Base-by-base conservation (phyloP, 2,888 invertebrate species). In the Chrysomela aeneicollis region DNA sequence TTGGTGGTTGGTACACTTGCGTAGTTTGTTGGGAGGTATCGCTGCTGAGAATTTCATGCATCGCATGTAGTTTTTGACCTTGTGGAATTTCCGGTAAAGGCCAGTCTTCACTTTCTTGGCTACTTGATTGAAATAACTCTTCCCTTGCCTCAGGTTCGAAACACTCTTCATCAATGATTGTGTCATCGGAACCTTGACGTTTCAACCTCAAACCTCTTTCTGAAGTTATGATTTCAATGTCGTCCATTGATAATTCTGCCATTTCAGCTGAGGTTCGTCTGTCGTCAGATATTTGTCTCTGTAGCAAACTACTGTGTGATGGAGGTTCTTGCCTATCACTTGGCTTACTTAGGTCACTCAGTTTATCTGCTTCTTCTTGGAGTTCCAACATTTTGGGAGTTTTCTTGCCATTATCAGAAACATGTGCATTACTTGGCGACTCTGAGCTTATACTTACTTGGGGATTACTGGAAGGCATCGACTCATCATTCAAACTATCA, bases 391-490 rank as follows among this genome's bases (percentile, higher is more conserved):
- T 78, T 2, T 77, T 79, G 5, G 78, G 75, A 3, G 77, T 77
- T 70, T 81, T 82, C 68, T 82, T 83, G 15, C 81, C 80, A 17
- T 77, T 76, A 61, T 80, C 82, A 0, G 81, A 90, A n/a, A 88
- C 88, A 46, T 89, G 85, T 9, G 90, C 90, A 73, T 90, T 88
- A 75, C 90, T 91, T 0, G 92, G 91, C 0, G 93, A 92, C 80
- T 93, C 94, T 0, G 94, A 94, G 74, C 93, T 93, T 22, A 93
- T 84, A 78, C 93, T 93, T 12, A 91, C 92, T 81, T 93, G 93
- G 77, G 92, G 93, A 81, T 94, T 93, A 76, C 92, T 93, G 0
- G 93, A 93, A 67, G 91, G 89, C 32, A 92, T 84, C 0, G 93
- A 93, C 79, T 93, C 93, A 79, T 94, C 94, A 73, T 93, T 92